phyloP scores from a whole-genome alignment of 2,888 invertebrate genomes.

The Mesoligia furuncula region DNA sequence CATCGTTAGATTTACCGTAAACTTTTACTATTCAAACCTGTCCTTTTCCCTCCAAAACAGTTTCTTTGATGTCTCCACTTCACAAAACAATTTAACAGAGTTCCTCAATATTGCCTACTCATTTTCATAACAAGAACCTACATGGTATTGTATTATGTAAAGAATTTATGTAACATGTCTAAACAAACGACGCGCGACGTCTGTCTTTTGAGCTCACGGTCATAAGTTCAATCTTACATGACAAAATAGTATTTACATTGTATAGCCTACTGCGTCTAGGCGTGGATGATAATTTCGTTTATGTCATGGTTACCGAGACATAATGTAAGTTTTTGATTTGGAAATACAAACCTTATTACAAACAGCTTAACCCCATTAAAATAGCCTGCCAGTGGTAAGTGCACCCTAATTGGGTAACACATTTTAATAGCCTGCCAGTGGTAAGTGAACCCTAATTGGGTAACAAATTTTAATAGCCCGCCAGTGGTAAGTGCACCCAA shows the following conservation, averaged over 20 bases:
- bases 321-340: background rate
- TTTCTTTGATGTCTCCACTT: background rate
- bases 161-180: conserved; percentile 16
- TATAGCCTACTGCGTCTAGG: background rate
- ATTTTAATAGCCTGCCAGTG: background rate
- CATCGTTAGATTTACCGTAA: background rate
- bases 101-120: conserved; percentile 8
- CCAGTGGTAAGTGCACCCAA: too few species aligned
- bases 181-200: conserved; percentile 4
- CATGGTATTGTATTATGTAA: conserved; percentile 1
- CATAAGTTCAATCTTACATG: conserved; percentile 28
- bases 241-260: conserved; percentile 44
- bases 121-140: conserved; percentile 3
- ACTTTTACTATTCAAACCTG: background rate
- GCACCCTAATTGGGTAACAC: too few species aligned
- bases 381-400: too few species aligned
- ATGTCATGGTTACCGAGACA: background rate
- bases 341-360: background rate
- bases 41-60: background rate
- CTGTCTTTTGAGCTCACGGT: conserved; percentile 42
- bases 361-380: background rate
- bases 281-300: background rate
- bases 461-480: background rate
- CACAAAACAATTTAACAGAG: background rate
- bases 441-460: too few species aligned